Evolutionary conservation across 1,140 invertebrate genomes (phyloP).

Genomic region (Stegodyphus dumicola): DNA sequence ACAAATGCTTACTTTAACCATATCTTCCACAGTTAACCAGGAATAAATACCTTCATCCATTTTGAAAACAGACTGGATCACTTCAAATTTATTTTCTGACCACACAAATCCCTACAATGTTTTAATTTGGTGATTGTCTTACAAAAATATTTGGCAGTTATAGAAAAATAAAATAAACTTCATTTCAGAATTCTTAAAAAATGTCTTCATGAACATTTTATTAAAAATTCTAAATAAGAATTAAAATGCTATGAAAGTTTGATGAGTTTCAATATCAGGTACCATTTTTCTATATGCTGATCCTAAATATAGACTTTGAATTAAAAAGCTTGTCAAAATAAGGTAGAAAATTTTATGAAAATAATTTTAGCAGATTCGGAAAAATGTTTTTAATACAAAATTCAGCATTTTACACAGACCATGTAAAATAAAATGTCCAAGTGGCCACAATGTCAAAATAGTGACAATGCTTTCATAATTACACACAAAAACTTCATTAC

Average conservation of each 20-base stretch:
- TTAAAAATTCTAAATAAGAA: neutral
- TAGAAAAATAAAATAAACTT: neutral
- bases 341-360: no score
- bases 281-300: neutral
- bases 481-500: no score
- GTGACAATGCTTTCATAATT: no score
- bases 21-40: conserved; percentile 27
- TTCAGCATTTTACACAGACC: no score
- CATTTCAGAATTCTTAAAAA: neutral
- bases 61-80: conserved; percentile 27
- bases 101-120: conserved; percentile 33
- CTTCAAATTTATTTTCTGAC: conserved; percentile 18
- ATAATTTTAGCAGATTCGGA: no score
- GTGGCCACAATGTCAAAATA: no score
- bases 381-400: no score
- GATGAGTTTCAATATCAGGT: neutral
- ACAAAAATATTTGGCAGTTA: neutral
- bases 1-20: conserved; percentile 25
- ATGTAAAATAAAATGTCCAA: no score
- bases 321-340: no score
- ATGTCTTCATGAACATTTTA: neutral
- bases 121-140: neutral
- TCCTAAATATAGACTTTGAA: no score
- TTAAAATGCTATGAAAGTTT: neutral
- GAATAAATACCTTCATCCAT: neutral